A percentile compares a stretch with the other conserved stretches of the same genome.
Conservation (phyloP, 2,888 invertebrate species). For the Ferrisia virgata region DNA sequence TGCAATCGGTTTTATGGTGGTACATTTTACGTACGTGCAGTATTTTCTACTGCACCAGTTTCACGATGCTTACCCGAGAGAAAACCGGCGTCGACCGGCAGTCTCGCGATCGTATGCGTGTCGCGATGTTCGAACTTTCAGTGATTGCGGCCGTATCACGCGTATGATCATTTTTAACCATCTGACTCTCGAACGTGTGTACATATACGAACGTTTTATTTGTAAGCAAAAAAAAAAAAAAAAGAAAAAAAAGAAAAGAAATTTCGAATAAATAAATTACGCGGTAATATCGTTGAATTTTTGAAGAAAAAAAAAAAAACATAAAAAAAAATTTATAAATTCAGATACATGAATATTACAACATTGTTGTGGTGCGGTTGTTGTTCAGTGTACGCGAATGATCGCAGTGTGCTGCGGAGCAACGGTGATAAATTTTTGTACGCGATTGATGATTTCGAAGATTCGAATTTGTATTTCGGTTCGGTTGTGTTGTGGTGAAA, state of each 20-base stretch:
- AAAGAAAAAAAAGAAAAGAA: no score
- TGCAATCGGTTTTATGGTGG: conserved; percentile 2
- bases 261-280: neutral
- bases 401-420: neutral
- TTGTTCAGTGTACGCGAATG: neutral
- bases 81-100: conserved; percentile 21
- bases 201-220: neutral
- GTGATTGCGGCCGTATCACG: neutral
- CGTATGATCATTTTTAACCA: neutral
- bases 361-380: neutral
- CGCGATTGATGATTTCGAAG: neutral
- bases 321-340: neutral
- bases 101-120: neutral
- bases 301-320: no score
- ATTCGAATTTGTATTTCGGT: neutral
- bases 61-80: conserved; percentile 11
- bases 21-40: neutral
- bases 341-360: neutral
- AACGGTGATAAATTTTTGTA: neutral
- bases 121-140: neutral
- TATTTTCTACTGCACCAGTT: neutral
- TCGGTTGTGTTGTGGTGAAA: neutral
- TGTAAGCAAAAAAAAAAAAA: no score
- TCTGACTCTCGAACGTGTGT: neutral
- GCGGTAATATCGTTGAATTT: neutral